Evolutionary conservation across 2,888 invertebrate species (phyloP).

Genomic region (Calameuta filiformis): DNA sequence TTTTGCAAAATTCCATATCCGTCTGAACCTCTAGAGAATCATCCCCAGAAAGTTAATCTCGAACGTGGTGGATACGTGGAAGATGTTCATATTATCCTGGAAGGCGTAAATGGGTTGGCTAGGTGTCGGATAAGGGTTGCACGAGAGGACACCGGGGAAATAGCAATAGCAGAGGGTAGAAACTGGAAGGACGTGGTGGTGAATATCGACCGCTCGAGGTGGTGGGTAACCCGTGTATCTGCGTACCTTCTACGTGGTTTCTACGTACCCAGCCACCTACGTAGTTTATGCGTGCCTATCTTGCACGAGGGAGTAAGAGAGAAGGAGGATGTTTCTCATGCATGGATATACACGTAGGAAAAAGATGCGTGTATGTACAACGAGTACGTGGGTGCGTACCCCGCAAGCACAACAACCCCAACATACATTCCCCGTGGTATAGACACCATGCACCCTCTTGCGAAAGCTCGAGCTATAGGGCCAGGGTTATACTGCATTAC

Average conservation of each 20-base stretch:
- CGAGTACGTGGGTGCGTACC: not conserved
- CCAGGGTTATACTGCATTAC: not conserved
- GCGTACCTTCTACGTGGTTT: not conserved
- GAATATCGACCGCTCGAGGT: conserved; percentile 41
- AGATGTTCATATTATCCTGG: conserved; percentile 26
- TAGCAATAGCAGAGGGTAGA: conserved; percentile 48
- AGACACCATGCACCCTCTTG: not conserved
- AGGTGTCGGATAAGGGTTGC: conserved; percentile 10
- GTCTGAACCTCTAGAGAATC: not conserved
- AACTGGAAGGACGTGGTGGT: conserved; percentile 38
- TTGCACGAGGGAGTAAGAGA: not conserved
- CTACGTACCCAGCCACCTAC: not conserved
- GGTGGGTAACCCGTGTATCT: conserved; percentile 12
- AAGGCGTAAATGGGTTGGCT: not conserved
- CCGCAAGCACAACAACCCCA: not conserved
- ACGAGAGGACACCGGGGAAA: conserved; percentile 40
- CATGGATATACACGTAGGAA: not conserved
- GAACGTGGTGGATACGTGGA: conserved; percentile 4
- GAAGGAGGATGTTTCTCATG: not conserved
- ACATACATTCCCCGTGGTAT: not conserved
- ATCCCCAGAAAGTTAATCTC: not conserved
- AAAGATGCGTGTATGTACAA: not conserved
- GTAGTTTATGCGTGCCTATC: not conserved
- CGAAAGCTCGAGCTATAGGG: not conserved
- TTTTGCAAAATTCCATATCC: not conserved